Percentiles rank a stretch among this genome's conserved stretches.
Evolutionary conservation across 2,797 vertebrate species (phyloP).

Genomic region (Kryptopterus vitreolus): DNA sequence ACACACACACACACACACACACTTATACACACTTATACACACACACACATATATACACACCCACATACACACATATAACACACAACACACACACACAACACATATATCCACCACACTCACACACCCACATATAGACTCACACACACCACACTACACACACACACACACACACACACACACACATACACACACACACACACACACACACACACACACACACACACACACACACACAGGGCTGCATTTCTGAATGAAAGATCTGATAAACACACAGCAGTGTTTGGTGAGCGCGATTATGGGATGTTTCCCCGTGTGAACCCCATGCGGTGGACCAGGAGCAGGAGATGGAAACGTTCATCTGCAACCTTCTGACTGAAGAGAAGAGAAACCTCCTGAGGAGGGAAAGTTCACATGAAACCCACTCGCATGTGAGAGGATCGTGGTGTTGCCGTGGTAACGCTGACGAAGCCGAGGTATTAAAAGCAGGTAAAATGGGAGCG

Average conservation of each 20-base stretch:
- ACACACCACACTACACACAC: conserved; percentile 34
- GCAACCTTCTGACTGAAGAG: not conserved
- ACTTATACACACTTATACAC: conserved; percentile 33
- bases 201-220: conserved; percentile 32
- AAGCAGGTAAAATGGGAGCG: too few relatives aligned
- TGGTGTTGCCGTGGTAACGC: too few relatives aligned
- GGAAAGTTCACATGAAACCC: too few relatives aligned
- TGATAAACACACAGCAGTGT: conserved; percentile 29
- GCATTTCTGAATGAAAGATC: conserved; percentile 50
- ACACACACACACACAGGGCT: conserved; percentile 27
- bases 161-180: conserved; percentile 10
- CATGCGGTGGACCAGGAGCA: too few relatives aligned
- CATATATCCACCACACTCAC: conserved; percentile 22
- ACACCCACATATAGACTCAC: conserved; percentile 35
- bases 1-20: conserved; percentile 10
- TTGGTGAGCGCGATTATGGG: not conserved
- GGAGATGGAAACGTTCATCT: not conserved
- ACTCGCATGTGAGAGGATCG: too few relatives aligned
- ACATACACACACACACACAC: conserved; percentile 29
- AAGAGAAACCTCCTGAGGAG: not conserved
- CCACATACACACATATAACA: not conserved
- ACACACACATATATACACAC: conserved; percentile 33
- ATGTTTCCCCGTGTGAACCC: not conserved
- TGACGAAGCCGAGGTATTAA: too few relatives aligned
- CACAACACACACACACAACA: conserved; percentile 4